phyloP scores from a whole-genome alignment of 2,888 invertebrate species.

The Mechanitis mazaeus region DNA sequence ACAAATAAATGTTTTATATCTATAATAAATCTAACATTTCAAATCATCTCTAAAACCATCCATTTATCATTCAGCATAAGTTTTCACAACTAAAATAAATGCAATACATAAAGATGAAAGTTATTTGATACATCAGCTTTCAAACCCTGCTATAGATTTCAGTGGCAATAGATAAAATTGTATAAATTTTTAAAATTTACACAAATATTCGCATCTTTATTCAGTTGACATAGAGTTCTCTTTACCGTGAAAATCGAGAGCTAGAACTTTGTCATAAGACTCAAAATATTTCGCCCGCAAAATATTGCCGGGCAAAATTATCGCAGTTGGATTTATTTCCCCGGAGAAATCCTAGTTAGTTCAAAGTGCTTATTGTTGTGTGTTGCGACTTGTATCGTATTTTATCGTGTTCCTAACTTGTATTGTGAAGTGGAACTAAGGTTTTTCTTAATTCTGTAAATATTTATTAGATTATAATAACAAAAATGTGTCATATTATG shows the following conservation, averaged over 20 bases:
- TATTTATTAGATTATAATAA: background rate
- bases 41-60: background rate
- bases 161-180: slow-evolving; percentile 29
- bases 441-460: background rate
- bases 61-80: background rate
- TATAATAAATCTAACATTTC: no score
- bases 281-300: slow-evolving; percentile 8
- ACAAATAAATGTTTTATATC: no score
- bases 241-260: background rate
- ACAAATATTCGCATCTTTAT: background rate
- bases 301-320: slow-evolving; percentile 29
- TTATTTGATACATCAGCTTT: slow-evolving; percentile 6
- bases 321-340: slow-evolving; percentile 4
- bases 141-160: slow-evolving; percentile 12
- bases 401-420: background rate
- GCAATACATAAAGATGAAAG: background rate
- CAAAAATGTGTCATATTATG: no score
- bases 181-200: slow-evolving; percentile 18
- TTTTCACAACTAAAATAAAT: background rate
- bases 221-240: background rate
- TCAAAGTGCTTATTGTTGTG: slow-evolving; percentile 14
- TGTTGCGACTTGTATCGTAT: background rate
- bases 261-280: background rate
- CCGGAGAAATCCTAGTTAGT: slow-evolving; percentile 13
- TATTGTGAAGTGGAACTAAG: background rate